Conservation (phyloP, 2,888 invertebrate species). For the Cosmia trapezina region DNA sequence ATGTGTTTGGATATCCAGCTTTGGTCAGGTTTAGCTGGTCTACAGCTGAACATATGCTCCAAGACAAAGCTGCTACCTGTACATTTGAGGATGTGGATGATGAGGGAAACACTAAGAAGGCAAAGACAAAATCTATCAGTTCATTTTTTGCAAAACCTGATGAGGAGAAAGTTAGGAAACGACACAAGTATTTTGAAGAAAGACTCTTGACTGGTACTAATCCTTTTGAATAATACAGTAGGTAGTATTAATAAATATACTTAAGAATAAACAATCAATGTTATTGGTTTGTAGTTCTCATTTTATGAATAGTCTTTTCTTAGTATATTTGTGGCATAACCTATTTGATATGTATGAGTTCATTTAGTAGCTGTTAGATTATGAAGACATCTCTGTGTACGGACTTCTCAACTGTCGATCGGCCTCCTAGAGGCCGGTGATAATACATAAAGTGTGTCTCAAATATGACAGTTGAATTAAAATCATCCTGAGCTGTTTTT, state of each 20-base stretch:
- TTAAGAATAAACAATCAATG: constrained; percentile 45
- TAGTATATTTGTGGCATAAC: background rate
- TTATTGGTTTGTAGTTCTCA: constrained; percentile 24
- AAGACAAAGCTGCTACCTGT: constrained; percentile 93
- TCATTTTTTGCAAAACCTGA: constrained; percentile 88
- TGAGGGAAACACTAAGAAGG: constrained; percentile 82
- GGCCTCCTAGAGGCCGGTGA: too few relatives aligned
- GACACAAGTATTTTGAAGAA: constrained; percentile 93
- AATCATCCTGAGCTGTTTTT: background rate
- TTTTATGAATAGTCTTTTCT: constrained; percentile 6
- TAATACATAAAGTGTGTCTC: too few relatives aligned
- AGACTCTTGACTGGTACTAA: constrained; percentile 90
- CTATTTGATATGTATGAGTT: background rate
- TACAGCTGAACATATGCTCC: constrained; percentile 95
- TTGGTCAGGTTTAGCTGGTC: constrained; percentile 99
- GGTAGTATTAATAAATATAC: background rate
- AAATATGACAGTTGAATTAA: too few relatives aligned
- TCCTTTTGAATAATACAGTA: constrained; percentile 80
- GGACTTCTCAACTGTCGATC: too few relatives aligned
- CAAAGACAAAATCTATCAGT: constrained; percentile 90
- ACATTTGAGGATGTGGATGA: constrained; percentile 93
- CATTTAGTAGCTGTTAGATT: background rate
- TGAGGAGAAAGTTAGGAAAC: constrained; percentile 84
- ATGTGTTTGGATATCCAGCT: constrained; percentile 98
- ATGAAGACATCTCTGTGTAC: background rate